A percentile compares a stretch with the other conserved stretches of the same genome.
phyloP scores from a whole-genome alignment of 2,113 vertebrate genomes.

The Chauna torquata region DNA sequence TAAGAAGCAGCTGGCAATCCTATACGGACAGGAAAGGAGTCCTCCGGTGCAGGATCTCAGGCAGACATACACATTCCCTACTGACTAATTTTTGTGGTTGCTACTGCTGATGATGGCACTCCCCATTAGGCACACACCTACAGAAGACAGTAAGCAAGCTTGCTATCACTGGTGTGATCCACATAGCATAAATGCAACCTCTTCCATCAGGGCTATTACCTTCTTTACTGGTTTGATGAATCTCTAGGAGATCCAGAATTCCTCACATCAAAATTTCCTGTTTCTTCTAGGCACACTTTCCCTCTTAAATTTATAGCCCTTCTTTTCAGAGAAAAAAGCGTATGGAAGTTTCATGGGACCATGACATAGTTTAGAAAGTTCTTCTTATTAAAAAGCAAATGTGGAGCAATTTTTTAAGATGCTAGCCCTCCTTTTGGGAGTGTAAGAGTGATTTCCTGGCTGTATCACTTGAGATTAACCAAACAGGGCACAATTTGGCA shows the following conservation, averaged over 20 bases:
- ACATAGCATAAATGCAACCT: background rate
- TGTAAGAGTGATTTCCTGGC: background rate
- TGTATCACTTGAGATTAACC: background rate
- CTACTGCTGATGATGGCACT: background rate
- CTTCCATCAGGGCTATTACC: background rate
- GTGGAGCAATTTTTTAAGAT: background rate
- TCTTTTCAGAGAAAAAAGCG: background rate
- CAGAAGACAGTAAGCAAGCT: background rate
- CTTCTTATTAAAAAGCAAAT: background rate
- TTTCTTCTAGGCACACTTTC: background rate
- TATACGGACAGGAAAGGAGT: background rate
- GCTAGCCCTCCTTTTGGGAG: background rate
- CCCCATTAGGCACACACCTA: background rate
- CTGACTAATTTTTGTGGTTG: background rate
- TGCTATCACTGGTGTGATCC: background rate
- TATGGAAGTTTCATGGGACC: background rate
- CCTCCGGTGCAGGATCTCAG: background rate
- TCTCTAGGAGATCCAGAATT: background rate
- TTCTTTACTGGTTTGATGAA: background rate
- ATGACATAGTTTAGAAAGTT: background rate
- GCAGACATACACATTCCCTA: background rate
- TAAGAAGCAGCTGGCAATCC: background rate
- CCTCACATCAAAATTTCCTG: background rate
- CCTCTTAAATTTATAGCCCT: background rate
- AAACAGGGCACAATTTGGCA: background rate